These are phyloP conservation scores for Polypterus bichir DNA, from an alignment of 2,113 vertebrate genomes.

Conservation along the genomic window DNA sequence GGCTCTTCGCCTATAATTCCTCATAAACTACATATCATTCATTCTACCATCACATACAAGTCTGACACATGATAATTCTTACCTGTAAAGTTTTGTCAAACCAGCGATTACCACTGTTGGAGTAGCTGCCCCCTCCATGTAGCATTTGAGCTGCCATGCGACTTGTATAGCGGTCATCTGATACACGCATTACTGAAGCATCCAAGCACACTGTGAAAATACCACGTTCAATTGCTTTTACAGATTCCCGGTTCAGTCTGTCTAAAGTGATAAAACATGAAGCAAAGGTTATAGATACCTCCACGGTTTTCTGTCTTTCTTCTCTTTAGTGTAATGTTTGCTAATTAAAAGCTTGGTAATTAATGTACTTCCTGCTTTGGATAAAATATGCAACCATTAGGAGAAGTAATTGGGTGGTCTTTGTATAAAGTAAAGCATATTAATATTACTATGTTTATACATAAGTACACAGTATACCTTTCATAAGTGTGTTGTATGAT, in stretches of 20 bases:
- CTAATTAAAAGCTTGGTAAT: neutral
- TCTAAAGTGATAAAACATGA: conserved; percentile 29
- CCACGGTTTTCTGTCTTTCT: neutral
- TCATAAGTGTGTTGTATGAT: conserved; percentile 59
- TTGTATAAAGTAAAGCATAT: neutral
- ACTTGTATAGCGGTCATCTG: conserved; percentile 61
- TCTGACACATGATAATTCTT: neutral
- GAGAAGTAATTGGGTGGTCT: neutral
- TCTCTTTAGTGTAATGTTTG: neutral
- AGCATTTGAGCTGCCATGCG: conserved; percentile 65
- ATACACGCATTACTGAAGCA: conserved; percentile 63
- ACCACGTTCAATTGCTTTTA: conserved; percentile 57
- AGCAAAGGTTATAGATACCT: no score
- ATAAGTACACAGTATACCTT: conserved; percentile 35
- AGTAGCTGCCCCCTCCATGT: conserved; percentile 66
- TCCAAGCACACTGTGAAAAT: conserved; percentile 66
- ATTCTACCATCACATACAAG: neutral
- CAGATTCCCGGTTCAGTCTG: conserved; percentile 66
- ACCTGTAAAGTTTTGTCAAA: conserved; percentile 76
- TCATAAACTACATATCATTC: neutral
- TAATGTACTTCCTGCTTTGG: neutral
- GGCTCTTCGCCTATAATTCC: no score
- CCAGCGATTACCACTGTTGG: conserved; percentile 75
- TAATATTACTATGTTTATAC: neutral
- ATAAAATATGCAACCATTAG: neutral